These are phyloP conservation scores for Danio aesculapii DNA, from an alignment of 2,797 vertebrate genomes.

Conservation along the genomic window DNA sequence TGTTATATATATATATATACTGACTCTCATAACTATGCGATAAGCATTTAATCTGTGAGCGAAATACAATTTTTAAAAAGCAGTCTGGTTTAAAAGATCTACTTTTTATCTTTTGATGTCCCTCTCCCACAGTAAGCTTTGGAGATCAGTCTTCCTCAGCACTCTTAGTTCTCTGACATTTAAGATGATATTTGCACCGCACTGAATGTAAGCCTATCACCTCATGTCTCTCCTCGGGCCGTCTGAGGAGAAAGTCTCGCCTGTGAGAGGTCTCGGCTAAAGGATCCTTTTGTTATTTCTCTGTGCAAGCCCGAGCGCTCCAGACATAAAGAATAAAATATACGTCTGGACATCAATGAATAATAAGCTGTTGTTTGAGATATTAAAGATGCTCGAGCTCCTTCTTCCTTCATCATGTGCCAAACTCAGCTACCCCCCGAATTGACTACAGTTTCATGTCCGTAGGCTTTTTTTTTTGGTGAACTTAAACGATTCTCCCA, in stretches of 20 bases:
- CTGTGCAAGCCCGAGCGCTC: constrained; percentile 1
- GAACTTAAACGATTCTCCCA: constrained; percentile 19
- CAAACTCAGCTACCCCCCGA: constrained; percentile 25
- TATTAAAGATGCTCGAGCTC: constrained; percentile 34
- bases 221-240: constrained; percentile 13
- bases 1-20: no score
- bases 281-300: constrained; percentile 48
- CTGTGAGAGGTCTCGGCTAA: constrained; percentile 23
- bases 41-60: constrained; percentile 14
- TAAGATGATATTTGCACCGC: constrained; percentile 39
- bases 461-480: constrained; percentile 19
- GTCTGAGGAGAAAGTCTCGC: constrained; percentile 35
- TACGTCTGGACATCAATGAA: constrained; percentile 41
- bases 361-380: constrained; percentile 56
- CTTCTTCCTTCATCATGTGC: constrained; percentile 33
- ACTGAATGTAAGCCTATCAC: constrained; percentile 34
- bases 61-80: constrained; percentile 7
- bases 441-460: constrained; percentile 19
- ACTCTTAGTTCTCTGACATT: constrained; percentile 51
- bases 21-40: background rate
- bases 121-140: constrained; percentile 1
- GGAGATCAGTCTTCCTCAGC: constrained; percentile 20
- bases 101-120: constrained; percentile 8
- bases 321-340: constrained; percentile 45
- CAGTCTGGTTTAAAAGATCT: background rate